Evolutionary conservation across 2,113 vertebrate genomes (phyloP).

Genomic region (Paradisaea rubra): DNA sequence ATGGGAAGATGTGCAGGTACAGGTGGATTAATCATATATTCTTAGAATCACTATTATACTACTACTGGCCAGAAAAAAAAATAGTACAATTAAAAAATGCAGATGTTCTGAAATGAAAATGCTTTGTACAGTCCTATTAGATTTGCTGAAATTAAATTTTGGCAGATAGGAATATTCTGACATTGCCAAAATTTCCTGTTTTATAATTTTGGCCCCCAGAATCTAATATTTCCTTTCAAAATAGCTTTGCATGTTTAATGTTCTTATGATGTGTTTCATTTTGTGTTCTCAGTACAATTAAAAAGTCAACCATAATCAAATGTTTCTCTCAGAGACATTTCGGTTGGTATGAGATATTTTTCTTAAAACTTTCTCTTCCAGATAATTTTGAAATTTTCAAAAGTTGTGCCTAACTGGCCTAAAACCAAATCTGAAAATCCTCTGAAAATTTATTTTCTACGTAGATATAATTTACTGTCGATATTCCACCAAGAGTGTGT

Average conservation of each 20-base stretch:
- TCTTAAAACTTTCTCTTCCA: neutral
- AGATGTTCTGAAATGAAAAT: neutral
- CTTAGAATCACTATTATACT: neutral
- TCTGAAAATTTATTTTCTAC: neutral
- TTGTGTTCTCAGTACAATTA: constrained; percentile 25
- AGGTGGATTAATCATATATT: neutral
- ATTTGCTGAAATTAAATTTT: constrained; percentile 3
- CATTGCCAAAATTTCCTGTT: neutral
- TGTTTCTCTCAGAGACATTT: neutral
- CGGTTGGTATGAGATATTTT: neutral
- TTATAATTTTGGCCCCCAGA: neutral
- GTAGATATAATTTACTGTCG: neutral
- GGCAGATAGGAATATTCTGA: neutral
- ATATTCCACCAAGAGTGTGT: neutral
- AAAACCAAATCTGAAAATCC: neutral
- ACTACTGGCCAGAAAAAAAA: neutral
- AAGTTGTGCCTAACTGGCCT: neutral
- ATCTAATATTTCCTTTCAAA: constrained; percentile 19
- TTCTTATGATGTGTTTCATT: constrained; percentile 42
- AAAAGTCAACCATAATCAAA: constrained; percentile 7
- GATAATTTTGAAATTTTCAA: neutral
- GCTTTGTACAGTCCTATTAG: neutral
- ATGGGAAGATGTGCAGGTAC: neutral
- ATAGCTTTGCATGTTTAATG: neutral
- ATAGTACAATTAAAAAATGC: neutral